phyloP scores from a whole-genome alignment of 2,888 invertebrate genomes.

The Unio pictorum region DNA sequence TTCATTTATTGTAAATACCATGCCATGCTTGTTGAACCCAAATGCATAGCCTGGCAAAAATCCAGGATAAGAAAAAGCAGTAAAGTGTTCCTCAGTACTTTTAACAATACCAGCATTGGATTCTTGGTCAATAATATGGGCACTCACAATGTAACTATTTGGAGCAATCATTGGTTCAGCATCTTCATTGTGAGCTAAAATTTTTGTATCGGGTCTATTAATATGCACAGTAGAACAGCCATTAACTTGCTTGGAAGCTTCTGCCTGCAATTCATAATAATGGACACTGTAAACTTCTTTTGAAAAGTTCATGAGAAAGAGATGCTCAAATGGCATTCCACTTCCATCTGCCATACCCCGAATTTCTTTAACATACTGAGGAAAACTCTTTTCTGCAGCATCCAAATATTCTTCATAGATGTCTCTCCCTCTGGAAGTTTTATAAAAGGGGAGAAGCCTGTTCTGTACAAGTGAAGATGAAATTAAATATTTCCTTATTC shows the following conservation, averaged over 20 bases:
- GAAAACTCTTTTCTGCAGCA: slow-evolving; percentile 27
- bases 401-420: slow-evolving; percentile 31
- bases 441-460: slow-evolving; percentile 17
- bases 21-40: slow-evolving; percentile 29
- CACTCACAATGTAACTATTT: slow-evolving; percentile 34
- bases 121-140: slow-evolving; percentile 22
- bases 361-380: slow-evolving; percentile 42
- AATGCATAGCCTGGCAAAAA: slow-evolving; percentile 37
- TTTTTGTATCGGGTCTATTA: slow-evolving; percentile 19
- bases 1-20: slow-evolving; percentile 37
- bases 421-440: slow-evolving; percentile 19
- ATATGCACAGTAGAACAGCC: slow-evolving; percentile 45
- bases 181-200: slow-evolving; percentile 44
- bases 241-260: slow-evolving; percentile 9
- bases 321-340: slow-evolving; percentile 35
- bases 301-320: slow-evolving; percentile 35
- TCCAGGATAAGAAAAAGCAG: slow-evolving; percentile 33
- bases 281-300: slow-evolving; percentile 32
- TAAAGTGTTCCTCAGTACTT: slow-evolving; percentile 16
- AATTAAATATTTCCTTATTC: slow-evolving; percentile 15
- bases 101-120: not conserved
- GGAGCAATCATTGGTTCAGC: slow-evolving; percentile 28
- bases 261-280: not conserved
- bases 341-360: slow-evolving; percentile 48
- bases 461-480: slow-evolving; percentile 12